A percentile compares a stretch with the other conserved stretches of the same genome.
These are phyloP conservation scores for Motacilla tschutschensis DNA, from an alignment of 2,113 vertebrate genomes.

Conservation along the genomic window DNA sequence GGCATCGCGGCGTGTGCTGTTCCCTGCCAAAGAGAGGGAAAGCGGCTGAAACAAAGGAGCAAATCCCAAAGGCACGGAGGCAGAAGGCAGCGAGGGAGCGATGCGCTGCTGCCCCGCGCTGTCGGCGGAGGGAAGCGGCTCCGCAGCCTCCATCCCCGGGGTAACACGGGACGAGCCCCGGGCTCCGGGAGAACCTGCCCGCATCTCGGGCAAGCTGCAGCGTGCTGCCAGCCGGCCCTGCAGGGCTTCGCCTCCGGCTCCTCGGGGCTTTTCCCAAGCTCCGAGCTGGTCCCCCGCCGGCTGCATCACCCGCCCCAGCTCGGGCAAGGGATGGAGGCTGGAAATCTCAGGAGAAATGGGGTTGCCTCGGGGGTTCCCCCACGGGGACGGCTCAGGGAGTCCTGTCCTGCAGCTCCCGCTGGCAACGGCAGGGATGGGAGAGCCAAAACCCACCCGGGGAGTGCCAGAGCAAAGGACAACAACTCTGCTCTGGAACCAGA, in stretches of 20 bases:
- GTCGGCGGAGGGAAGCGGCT: not conserved
- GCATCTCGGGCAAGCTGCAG: not conserved
- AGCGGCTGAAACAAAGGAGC: not conserved
- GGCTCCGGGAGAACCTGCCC: not conserved
- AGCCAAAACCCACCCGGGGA: not conserved
- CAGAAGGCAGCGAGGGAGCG: rapidly evolving
- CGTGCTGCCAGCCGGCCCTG: not conserved
- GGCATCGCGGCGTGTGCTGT: constrained; percentile 42
- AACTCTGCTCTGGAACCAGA: not conserved
- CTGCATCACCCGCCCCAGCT: not conserved
- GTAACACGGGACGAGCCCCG: rapidly evolving
- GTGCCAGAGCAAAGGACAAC: rapidly evolving
- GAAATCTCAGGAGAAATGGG: not conserved
- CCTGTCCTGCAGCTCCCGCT: not conserved
- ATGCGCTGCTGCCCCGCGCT: constrained; percentile 29
- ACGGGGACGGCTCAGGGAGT: rapidly evolving
- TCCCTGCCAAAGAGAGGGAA: constrained; percentile 6
- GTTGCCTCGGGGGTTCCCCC: rapidly evolving
- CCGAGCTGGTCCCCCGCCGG: not conserved
- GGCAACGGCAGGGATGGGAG: rapidly evolving
- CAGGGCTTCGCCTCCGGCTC: not conserved
- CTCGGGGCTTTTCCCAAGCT: not conserved
- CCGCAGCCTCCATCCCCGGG: rapidly evolving
- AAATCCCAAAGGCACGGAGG: rapidly evolving
- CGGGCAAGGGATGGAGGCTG: not conserved